A percentile compares a stretch with the other conserved stretches of the same genome.
These are phyloP conservation scores for Gasterosteus nipponicus DNA, from an alignment of 2,113 vertebrate species.

Conservation along the genomic window DNA sequence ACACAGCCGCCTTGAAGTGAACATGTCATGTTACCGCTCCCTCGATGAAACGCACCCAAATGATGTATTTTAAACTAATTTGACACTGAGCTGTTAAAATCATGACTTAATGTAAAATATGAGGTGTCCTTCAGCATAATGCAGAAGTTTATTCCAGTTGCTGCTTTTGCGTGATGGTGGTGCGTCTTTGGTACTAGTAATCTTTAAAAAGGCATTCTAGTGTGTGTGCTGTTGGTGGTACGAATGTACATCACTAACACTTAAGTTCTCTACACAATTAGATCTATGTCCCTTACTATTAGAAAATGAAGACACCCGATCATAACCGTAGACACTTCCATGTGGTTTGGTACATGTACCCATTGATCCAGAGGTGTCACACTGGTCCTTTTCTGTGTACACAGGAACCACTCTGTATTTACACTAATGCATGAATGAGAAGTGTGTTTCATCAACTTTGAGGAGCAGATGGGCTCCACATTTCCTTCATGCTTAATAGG, in stretches of 20 bases:
- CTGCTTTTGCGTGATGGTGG: conserved; percentile 17
- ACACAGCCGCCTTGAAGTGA: neutral
- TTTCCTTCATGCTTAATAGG: conserved; percentile 21
- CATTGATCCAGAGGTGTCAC: neutral
- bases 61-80: conserved; percentile 59
- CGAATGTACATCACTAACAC: neutral
- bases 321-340: neutral
- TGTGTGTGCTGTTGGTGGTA: neutral
- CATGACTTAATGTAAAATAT: neutral
- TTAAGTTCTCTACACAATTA: neutral
- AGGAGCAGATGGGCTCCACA: neutral
- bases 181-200: conserved; percentile 49
- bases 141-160: conserved; percentile 47
- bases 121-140: conserved; percentile 10
- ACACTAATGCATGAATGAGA: conserved; percentile 16
- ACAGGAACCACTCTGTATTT: neutral
- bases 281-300: neutral
- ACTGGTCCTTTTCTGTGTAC: no score
- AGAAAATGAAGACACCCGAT: neutral
- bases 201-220: conserved; percentile 18
- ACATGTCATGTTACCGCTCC: neutral
- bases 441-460: conserved; percentile 9
- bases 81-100: neutral
- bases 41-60: conserved; percentile 3
- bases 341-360: neutral